Percentiles rank a stretch among this genome's conserved stretches.
These are phyloP conservation scores for Tenthredo amoena DNA, from an alignment of 2,888 invertebrate genomes.

Conservation along the genomic window DNA sequence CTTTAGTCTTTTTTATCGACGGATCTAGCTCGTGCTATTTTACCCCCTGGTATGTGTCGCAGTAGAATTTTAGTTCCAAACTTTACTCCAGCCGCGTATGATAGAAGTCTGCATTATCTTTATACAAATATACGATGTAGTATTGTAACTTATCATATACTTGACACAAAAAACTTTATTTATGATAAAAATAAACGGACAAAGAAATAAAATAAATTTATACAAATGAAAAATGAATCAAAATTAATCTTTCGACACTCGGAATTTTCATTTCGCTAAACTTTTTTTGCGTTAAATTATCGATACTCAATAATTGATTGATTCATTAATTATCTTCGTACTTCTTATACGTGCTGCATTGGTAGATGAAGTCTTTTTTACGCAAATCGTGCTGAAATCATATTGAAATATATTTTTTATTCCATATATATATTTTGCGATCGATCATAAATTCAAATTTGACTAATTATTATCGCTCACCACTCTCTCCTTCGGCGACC, in stretches of 20 bases:
- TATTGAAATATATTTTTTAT: neutral
- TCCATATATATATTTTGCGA: neutral
- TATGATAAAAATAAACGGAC: neutral
- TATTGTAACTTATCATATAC: too few species aligned
- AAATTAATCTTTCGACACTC: neutral
- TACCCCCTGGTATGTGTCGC: too few species aligned
- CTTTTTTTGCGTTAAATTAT: neutral
- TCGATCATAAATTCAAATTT: neutral
- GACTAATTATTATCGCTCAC: neutral
- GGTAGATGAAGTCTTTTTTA: slow-evolving; percentile 64
- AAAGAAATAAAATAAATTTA: neutral
- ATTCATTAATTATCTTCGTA: slow-evolving; percentile 56
- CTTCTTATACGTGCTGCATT: slow-evolving; percentile 65
- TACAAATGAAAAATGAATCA: neutral
- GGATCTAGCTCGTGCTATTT: too few species aligned
- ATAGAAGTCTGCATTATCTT: too few species aligned
- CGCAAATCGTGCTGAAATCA: slow-evolving; percentile 63
- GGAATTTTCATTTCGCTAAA: neutral
- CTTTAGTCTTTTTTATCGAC: too few species aligned
- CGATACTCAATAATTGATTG: neutral
- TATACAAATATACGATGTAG: too few species aligned
- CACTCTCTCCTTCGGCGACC: slow-evolving; percentile 21
- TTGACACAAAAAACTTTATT: neutral
- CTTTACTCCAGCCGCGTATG: too few species aligned
- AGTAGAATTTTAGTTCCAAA: too few species aligned